phyloP scores from a whole-genome alignment of 1,140 invertebrate genomes.

The Drosophila pectinifera region DNA sequence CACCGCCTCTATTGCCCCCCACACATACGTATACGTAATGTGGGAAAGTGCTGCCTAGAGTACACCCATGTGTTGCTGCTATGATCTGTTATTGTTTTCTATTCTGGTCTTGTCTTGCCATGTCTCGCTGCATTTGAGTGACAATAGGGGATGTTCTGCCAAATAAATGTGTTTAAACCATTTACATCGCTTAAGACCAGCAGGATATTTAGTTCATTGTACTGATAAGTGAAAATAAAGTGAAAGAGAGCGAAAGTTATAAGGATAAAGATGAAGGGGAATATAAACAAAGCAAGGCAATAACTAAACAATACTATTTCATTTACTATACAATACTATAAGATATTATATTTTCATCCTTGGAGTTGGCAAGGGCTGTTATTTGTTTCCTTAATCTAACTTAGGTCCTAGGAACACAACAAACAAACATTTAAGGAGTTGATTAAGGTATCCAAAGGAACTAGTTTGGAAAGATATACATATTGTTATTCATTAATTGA shows the following conservation, averaged over 20 bases:
- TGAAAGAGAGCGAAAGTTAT: neutral
- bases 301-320: neutral
- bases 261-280: neutral
- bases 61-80: constrained; percentile 40
- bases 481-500: neutral
- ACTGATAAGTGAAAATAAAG: neutral
- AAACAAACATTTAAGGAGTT: too few species aligned
- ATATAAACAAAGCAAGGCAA: neutral
- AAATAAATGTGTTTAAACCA: neutral
- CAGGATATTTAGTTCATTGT: neutral
- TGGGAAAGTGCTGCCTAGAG: constrained; percentile 2
- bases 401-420: too few species aligned
- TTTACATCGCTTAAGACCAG: neutral
- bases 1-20: constrained; percentile 45
- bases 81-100: constrained; percentile 39
- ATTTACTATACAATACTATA: neutral
- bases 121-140: constrained; percentile 26
- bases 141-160: constrained; percentile 12
- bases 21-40: constrained; percentile 32
- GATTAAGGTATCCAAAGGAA: neutral
- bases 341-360: neutral
- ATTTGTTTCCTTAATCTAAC: too few species aligned
- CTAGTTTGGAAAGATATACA: neutral
- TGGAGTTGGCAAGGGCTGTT: too few species aligned
- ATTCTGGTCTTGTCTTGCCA: constrained; percentile 21